Base-by-base conservation (phyloP, 2,888 invertebrate species). In the Galerucella pusilla region DNA sequence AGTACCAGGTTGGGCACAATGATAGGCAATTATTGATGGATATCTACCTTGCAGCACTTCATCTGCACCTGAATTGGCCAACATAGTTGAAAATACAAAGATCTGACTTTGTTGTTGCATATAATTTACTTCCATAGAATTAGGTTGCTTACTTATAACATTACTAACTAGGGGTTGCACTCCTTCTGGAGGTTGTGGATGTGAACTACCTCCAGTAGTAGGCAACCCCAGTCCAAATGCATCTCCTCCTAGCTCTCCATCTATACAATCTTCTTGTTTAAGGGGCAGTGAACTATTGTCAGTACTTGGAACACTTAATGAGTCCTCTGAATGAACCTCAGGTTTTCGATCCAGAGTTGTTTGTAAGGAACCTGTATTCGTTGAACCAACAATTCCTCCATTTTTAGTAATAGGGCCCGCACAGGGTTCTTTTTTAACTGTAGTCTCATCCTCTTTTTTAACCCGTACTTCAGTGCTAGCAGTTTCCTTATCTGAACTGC, bases 51-150 rank as follows among this genome's bases (percentile, higher is more conserved):
- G 94, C 77, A 96, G 89, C 14, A 98, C 97, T 14, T 96, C 93
- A 84, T 98, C 97, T 0, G 98, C 98, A 6, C 97, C 97, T 86
- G 96, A 94, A 88, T 98, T 98, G 4, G 98, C 98, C 88, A 97
- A 89, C 84, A 93, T 90, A 10, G 98, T 98, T 28, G 97, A 96
- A 90, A 98, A 98, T 82, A 98, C 98, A 91, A 97, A 98, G 87
- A 98, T 97, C 88, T 98, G 97, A 89, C 96, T 97, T 89, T 98
- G 97, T 88, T 98, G 97, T 89, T 97, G 96, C 94, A 94, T 94
- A 84, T 94, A 94, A 85, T 93, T 93, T 80, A 95, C 94, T 90
- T 96, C 95, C 91, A 95, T 94, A 79, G 94, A 93, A 81, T 94
- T 93, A 80, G 93, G 92, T 85, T 94, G 94, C 86, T 94, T 95